phyloP scores from a whole-genome alignment of 2,888 invertebrate genomes.

The Xanthorhoe designata region DNA sequence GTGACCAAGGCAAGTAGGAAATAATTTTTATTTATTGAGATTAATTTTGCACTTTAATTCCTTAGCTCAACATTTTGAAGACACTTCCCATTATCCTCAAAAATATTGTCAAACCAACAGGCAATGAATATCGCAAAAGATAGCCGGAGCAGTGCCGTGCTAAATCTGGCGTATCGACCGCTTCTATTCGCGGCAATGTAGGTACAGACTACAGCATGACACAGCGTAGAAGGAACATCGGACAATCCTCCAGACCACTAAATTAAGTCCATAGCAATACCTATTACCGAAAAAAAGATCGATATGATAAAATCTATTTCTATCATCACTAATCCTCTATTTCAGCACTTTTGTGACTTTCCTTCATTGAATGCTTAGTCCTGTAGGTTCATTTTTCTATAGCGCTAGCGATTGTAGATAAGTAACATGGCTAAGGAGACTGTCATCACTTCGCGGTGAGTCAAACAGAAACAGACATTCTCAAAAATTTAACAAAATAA shows the following conservation, averaged over 20 bases:
- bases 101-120: slow-evolving; percentile 28
- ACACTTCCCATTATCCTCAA: slow-evolving; percentile 7
- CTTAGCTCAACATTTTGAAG: slow-evolving; percentile 1
- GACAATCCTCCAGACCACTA: background rate
- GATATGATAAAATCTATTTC: too few relatives aligned
- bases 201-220: slow-evolving; percentile 8
- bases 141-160: slow-evolving; percentile 28
- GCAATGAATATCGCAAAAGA: slow-evolving; percentile 37
- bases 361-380: too few relatives aligned
- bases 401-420: too few relatives aligned
- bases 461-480: background rate
- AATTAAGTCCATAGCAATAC: too few relatives aligned
- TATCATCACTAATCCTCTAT: too few relatives aligned
- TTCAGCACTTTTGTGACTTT: too few relatives aligned
- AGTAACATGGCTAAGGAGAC: background rate
- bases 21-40: too few relatives aligned
- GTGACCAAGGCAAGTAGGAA: too few relatives aligned
- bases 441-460: background rate
- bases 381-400: too few relatives aligned
- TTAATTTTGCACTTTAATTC: too few relatives aligned
- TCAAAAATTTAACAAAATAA: background rate
- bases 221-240: background rate
- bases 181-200: slow-evolving; percentile 27
- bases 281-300: too few relatives aligned
- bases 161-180: slow-evolving; percentile 41